phyloP scores from a whole-genome alignment of 1,140 invertebrate genomes.

The Dendroctonus ponderosae region DNA sequence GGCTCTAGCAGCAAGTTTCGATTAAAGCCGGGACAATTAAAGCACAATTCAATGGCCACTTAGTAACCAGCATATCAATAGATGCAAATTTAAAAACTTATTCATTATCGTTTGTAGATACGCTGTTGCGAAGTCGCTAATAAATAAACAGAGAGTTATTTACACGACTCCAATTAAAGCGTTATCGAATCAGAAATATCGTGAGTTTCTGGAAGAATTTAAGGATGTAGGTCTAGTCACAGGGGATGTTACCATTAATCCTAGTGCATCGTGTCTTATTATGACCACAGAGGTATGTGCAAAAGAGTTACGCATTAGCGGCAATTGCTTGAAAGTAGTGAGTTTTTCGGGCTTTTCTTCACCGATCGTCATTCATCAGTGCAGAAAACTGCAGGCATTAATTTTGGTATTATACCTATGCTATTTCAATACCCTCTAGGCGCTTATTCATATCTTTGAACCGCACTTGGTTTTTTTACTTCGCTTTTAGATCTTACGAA shows the following conservation, averaged over 20 bases:
- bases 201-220: constrained; percentile 98
- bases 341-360: too few relatives aligned
- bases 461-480: constrained; percentile 13
- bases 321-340: too few relatives aligned
- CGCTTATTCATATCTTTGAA: neutral
- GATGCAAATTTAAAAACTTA: neutral
- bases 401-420: too few relatives aligned
- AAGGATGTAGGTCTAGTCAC: constrained; percentile 97
- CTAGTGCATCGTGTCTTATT: constrained; percentile 93
- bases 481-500: constrained; percentile 80
- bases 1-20: neutral
- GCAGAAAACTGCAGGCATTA: too few relatives aligned
- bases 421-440: too few relatives aligned
- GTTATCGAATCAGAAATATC: constrained; percentile 98
- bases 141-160: constrained; percentile 84
- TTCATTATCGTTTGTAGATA: constrained; percentile 55
- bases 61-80: neutral
- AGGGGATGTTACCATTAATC: constrained; percentile 99
- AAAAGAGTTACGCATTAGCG: too few relatives aligned
- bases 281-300: constrained; percentile 94
- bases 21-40: neutral
- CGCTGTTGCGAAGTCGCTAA: constrained; percentile 69
- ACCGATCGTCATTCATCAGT: too few relatives aligned
- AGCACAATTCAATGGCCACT: neutral
- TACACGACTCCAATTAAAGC: constrained; percentile 99